These are phyloP conservation scores for Zaprionus inermis DNA, from an alignment of 1,140 invertebrate species.

Conservation along the genomic window DNA sequence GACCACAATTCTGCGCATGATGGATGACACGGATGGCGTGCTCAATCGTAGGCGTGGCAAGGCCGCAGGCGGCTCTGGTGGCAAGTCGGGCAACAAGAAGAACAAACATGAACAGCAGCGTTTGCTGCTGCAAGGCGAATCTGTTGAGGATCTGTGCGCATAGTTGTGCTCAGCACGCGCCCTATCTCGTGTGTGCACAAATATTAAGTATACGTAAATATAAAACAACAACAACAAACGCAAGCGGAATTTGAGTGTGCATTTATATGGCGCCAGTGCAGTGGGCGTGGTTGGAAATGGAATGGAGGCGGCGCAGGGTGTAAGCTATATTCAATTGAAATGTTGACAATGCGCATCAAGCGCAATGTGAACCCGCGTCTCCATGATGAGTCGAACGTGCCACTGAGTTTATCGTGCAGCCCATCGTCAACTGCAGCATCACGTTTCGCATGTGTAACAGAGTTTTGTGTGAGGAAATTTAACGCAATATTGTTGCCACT, in stretches of 20 bases:
- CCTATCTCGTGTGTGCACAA: constrained; percentile 40
- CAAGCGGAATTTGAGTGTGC: constrained; percentile 7
- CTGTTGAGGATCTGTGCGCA: constrained; percentile 76
- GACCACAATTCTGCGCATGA: constrained; percentile 95
- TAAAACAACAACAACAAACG: constrained; percentile 18
- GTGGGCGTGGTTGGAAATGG: not conserved
- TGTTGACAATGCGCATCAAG: not conserved
- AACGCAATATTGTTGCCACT: constrained; percentile 5
- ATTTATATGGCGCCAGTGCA: not conserved
- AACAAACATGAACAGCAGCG: constrained; percentile 72
- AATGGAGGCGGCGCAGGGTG: not conserved
- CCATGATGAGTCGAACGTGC: constrained; percentile 35
- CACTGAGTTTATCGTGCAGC: constrained; percentile 18
- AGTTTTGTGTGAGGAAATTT: constrained; percentile 2
- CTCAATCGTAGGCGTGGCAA: constrained; percentile 86
- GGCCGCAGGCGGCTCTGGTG: constrained; percentile 51
- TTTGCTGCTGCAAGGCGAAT: constrained; percentile 75
- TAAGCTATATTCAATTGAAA: constrained; percentile 37
- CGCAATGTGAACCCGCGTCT: not conserved
- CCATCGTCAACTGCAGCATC: constrained; percentile 12
- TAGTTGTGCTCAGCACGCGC: constrained; percentile 30
- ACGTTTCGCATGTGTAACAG: constrained; percentile 25
- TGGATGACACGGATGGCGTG: constrained; percentile 96
- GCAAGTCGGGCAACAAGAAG: constrained; percentile 62
- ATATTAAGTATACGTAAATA: constrained; percentile 56